Conservation (phyloP, 2,113 vertebrate genomes). For the Protomyctophum bolini region DNA sequence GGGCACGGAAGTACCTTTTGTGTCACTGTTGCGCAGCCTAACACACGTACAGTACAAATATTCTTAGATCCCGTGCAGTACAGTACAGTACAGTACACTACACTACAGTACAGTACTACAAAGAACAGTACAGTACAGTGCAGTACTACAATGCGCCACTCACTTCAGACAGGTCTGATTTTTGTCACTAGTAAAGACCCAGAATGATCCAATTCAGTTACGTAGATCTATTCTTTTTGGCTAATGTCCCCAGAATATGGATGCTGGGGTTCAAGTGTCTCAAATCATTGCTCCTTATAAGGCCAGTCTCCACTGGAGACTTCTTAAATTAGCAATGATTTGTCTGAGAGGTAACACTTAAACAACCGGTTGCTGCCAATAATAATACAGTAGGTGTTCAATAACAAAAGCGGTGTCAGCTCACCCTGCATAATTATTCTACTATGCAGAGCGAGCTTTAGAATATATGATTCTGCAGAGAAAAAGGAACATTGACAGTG, state of each 20-base stretch:
- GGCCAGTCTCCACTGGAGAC: slow-evolving; percentile 48
- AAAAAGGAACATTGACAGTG: not conserved
- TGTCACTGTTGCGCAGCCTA: not conserved
- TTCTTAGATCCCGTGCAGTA: no score
- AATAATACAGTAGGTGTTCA: slow-evolving; percentile 62
- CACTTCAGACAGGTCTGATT: slow-evolving; percentile 28
- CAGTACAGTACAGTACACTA: slow-evolving; percentile 37
- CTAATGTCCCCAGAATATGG: no score
- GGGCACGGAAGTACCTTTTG: no score
- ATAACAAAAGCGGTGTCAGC: slow-evolving; percentile 40
- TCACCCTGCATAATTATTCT: slow-evolving; percentile 36
- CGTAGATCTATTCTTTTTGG: no score
- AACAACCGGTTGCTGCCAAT: slow-evolving; percentile 49
- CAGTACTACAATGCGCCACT: slow-evolving; percentile 58
- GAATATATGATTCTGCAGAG: slow-evolving; percentile 4
- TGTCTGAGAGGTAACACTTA: slow-evolving; percentile 50
- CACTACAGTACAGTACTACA: slow-evolving; percentile 40
- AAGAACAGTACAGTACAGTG: slow-evolving; percentile 49
- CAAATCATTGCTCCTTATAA: no score
- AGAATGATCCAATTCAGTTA: no score
- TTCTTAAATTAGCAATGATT: slow-evolving; percentile 52
- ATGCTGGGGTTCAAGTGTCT: no score
- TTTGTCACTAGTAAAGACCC: no score
- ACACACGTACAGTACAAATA: slow-evolving; percentile 2
- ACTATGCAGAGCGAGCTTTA: slow-evolving; percentile 2